Evolutionary conservation across 1,140 invertebrate species (phyloP).

Genomic region (Probaryconus sp.): DNA sequence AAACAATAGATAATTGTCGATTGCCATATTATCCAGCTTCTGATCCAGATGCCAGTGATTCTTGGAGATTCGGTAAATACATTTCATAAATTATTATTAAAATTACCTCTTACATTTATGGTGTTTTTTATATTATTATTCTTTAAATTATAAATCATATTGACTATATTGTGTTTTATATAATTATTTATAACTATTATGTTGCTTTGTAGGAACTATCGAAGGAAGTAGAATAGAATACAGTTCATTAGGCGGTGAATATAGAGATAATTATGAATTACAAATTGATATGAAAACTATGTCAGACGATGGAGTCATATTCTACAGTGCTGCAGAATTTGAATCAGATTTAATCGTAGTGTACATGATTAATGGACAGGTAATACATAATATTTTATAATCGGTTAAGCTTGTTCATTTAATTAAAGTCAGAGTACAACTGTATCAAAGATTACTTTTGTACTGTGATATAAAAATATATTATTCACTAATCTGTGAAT

Average conservation of each 20-base stretch:
- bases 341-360: conserved; percentile 89
- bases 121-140: too few relatives aligned
- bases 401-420: conserved; percentile 5
- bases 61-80: conserved; percentile 78
- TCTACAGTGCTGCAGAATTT: conserved; percentile 86
- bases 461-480: background rate
- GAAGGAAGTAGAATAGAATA: conserved; percentile 87
- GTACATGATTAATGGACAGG: conserved; percentile 88
- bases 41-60: conserved; percentile 69
- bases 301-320: conserved; percentile 87
- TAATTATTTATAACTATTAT: background rate
- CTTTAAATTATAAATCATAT: conserved; percentile 7
- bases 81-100: conserved; percentile 19
- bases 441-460: too few relatives aligned
- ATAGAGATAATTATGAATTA: conserved; percentile 85
- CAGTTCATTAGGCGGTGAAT: conserved; percentile 80
- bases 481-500: conserved; percentile 2
- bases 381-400: conserved; percentile 72
- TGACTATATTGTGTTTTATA: conserved; percentile 2
- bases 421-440: too few relatives aligned
- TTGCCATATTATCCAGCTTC: conserved; percentile 71
- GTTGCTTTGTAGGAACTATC: conserved; percentile 79
- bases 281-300: conserved; percentile 90
- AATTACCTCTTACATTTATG: too few relatives aligned
- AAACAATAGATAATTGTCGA: conserved; percentile 68